phyloP scores from a whole-genome alignment of 2,888 invertebrate species.

The Elegia similella region DNA sequence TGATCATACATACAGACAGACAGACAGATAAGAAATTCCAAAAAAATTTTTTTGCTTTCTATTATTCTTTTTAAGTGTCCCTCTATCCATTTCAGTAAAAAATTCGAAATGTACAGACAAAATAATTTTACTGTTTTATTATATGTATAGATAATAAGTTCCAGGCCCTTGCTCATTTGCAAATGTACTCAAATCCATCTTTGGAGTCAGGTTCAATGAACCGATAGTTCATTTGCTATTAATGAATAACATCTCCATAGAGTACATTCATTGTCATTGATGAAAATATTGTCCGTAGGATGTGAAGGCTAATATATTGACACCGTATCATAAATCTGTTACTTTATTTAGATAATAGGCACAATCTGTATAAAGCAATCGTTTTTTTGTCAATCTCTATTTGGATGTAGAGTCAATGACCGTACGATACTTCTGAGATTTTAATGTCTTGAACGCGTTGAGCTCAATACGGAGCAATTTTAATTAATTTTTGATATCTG shows the following conservation, averaged over 20 bases:
- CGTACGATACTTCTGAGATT: slow-evolving; percentile 24
- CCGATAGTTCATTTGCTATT: slow-evolving; percentile 56
- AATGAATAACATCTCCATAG: slow-evolving; percentile 38
- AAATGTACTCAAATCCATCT: slow-evolving; percentile 48
- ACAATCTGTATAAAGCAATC: slow-evolving; percentile 35
- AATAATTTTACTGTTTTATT: no score
- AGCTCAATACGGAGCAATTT: not conserved
- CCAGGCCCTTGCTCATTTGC: slow-evolving; percentile 37
- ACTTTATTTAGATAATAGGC: slow-evolving; percentile 33
- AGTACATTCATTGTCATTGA: slow-evolving; percentile 39
- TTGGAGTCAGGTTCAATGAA: slow-evolving; percentile 52
- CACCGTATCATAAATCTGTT: slow-evolving; percentile 33
- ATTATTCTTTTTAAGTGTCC: no score
- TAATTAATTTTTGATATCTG: slow-evolving; percentile 23
- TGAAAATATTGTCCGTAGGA: slow-evolving; percentile 35
- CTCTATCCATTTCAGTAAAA: no score
- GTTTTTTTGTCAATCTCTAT: slow-evolving; percentile 34
- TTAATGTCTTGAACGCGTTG: slow-evolving; percentile 3
- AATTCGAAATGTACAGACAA: no score
- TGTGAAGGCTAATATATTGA: slow-evolving; percentile 28
- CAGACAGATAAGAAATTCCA: no score
- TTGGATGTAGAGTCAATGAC: slow-evolving; percentile 37
- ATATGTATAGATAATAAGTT: no score
- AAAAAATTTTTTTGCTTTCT: no score
- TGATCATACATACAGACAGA: no score